Percentiles rank a stretch among this genome's conserved stretches.
These are phyloP conservation scores for Pyrrhura leucotis DNA, from an alignment of 2,797 vertebrate species.

Conservation along the genomic window DNA sequence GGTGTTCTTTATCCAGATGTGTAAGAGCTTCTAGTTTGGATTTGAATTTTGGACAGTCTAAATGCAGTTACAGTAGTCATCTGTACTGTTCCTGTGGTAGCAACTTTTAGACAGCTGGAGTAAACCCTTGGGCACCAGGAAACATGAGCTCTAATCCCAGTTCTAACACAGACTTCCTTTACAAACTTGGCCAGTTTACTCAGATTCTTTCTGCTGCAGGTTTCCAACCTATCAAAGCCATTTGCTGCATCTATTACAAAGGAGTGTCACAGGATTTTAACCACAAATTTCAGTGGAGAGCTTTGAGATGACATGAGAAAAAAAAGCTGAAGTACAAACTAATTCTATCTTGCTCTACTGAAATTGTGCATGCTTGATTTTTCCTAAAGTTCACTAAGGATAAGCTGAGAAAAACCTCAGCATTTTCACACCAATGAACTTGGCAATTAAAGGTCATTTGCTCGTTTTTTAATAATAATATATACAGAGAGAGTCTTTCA, in stretches of 20 bases:
- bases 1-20: not conserved
- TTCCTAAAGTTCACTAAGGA: not conserved
- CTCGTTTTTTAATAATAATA: not conserved
- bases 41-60: not conserved
- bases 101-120: not conserved
- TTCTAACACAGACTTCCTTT: not conserved
- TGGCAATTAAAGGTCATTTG: not conserved
- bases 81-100: not conserved
- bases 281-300: not conserved
- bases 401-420: not conserved
- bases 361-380: not conserved
- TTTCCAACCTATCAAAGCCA: not conserved
- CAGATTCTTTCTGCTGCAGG: not conserved
- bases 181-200: not conserved
- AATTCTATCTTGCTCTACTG: not conserved
- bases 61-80: not conserved
- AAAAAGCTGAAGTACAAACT: not conserved
- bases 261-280: not conserved
- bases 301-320: not conserved
- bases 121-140: not conserved
- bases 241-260: not conserved
- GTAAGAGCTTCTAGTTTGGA: not conserved
- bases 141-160: not conserved
- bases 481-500: not conserved
- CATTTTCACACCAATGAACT: not conserved